phyloP scores from a whole-genome alignment of 2,888 invertebrate genomes.

The Drosophila austrosaltans region DNA sequence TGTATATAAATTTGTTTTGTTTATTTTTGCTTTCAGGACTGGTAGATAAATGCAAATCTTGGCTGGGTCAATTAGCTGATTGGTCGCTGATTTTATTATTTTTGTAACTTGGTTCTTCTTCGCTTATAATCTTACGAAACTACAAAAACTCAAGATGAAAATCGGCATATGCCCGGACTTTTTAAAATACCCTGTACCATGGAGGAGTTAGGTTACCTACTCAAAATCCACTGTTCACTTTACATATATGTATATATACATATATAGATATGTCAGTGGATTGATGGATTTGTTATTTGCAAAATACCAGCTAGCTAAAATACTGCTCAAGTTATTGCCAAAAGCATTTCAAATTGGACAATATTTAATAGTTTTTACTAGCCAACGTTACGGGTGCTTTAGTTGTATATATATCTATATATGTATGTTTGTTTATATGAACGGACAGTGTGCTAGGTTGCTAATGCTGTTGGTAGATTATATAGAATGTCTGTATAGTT shows the following conservation, averaged over 20 bases:
- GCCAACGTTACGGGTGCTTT: too few species aligned
- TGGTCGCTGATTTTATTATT: slow-evolving; percentile 52
- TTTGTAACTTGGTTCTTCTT: slow-evolving; percentile 3
- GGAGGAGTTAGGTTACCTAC: not conserved
- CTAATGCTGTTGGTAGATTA: too few species aligned
- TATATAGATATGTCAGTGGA: not conserved
- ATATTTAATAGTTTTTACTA: too few species aligned
- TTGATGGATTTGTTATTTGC: not conserved
- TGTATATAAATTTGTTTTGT: slow-evolving; percentile 44
- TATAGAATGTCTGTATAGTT: too few species aligned
- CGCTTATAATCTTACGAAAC: slow-evolving; percentile 20
- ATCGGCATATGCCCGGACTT: slow-evolving; percentile 18
- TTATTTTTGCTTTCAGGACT: slow-evolving; percentile 31
- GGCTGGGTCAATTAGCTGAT: slow-evolving; percentile 60
- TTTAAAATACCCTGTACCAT: slow-evolving; percentile 14
- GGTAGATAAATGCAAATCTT: slow-evolving; percentile 74
- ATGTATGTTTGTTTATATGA: too few species aligned
- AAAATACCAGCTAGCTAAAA: not conserved
- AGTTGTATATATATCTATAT: too few species aligned
- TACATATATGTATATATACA: not conserved
- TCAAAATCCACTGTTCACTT: not conserved
- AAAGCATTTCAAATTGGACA: too few species aligned
- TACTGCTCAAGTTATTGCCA: not conserved
- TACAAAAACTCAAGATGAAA: slow-evolving; percentile 5
- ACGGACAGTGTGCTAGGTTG: too few species aligned